Percentiles rank a stretch among this genome's conserved stretches.
These are phyloP conservation scores for Trilocha varians DNA, from an alignment of 2,888 invertebrate genomes.

Conservation along the genomic window DNA sequence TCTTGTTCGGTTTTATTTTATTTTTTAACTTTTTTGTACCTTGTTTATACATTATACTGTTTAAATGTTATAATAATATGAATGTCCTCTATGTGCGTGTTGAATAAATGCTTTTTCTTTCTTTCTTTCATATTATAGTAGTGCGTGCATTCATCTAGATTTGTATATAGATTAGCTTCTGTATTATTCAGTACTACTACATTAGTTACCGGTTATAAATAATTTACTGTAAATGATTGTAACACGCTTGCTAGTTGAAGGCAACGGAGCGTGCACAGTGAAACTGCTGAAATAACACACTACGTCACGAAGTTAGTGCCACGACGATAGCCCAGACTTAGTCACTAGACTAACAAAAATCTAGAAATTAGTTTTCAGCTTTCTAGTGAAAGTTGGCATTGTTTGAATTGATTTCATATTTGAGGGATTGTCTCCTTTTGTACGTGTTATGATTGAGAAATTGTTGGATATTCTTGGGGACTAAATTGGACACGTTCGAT, in stretches of 20 bases:
- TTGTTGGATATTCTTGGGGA: too few species aligned
- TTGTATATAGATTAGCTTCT: not conserved
- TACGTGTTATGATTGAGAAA: not conserved
- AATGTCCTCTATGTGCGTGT: too few species aligned
- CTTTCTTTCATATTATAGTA: too few species aligned
- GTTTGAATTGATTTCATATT: slow-evolving; percentile 1
- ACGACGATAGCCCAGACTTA: not conserved
- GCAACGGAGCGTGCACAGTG: not conserved
- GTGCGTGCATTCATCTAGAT: too few species aligned
- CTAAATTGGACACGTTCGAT: too few species aligned
- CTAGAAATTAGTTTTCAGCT: not conserved
- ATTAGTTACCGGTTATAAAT: not conserved
- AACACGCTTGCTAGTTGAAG: not conserved
- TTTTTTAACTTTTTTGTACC: too few species aligned
- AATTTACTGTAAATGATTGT: not conserved
- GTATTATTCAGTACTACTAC: not conserved
- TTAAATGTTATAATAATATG: too few species aligned
- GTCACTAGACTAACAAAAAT: not conserved
- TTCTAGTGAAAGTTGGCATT: slow-evolving; percentile 1
- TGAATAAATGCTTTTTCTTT: too few species aligned
- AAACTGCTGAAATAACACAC: not conserved
- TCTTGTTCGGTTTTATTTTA: too few species aligned
- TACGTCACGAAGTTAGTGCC: not conserved
- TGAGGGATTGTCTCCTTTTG: not conserved
- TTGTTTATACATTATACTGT: too few species aligned